A percentile compares a stretch with the other conserved stretches of the same genome.
These are phyloP conservation scores for Ceyx erithaca DNA, from an alignment of 2,797 vertebrate genomes.

Conservation along the genomic window DNA sequence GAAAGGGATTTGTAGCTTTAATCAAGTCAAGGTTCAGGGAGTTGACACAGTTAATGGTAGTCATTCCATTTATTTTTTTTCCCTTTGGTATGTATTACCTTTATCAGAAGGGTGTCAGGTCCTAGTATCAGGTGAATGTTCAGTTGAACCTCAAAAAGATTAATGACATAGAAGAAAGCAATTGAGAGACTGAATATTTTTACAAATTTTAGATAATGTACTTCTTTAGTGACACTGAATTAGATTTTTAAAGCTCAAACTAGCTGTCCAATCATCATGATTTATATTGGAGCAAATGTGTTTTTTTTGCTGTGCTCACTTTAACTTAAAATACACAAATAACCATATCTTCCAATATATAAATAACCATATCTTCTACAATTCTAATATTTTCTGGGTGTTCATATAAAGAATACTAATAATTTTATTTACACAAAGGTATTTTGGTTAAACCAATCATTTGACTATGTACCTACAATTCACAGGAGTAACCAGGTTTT, in stretches of 20 bases:
- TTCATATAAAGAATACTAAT: neutral
- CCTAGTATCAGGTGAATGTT: neutral
- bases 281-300: neutral
- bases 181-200: neutral
- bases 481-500: neutral
- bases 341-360: too few species aligned
- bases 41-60: neutral
- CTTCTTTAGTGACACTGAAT: neutral
- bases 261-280: neutral
- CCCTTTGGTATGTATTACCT: neutral
- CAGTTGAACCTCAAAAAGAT: neutral
- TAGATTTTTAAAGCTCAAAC: neutral
- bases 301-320: too few species aligned
- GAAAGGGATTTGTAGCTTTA: neutral
- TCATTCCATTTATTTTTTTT: neutral
- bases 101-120: neutral
- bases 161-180: neutral
- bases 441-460: neutral
- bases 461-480: neutral
- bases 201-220: neutral
- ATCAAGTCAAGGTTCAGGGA: neutral
- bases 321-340: too few species aligned
- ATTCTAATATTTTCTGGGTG: too few species aligned
- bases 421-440: neutral
- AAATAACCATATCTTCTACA: too few species aligned